Evolutionary conservation across 2,888 invertebrate genomes (phyloP).

Genomic region (Orgyia antiqua): DNA sequence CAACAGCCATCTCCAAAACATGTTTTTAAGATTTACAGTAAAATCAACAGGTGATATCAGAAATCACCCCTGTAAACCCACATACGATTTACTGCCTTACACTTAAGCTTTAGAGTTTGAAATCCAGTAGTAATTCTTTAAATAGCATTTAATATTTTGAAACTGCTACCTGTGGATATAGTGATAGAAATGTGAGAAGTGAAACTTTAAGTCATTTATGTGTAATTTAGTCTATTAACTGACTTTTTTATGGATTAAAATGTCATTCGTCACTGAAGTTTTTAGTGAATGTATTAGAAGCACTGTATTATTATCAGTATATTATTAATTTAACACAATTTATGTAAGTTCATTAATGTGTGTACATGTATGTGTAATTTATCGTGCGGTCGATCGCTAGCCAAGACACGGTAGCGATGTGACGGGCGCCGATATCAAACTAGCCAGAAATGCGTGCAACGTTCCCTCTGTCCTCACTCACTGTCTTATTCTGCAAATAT

Average conservation of each 20-base stretch:
- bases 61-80: conserved; percentile 49
- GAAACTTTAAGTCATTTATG: not conserved
- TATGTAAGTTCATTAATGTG: not conserved
- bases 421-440: conserved; percentile 71
- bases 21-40: conserved; percentile 47
- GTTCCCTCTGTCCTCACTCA: conserved; percentile 61
- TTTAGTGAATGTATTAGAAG: conserved; percentile 1
- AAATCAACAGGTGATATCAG: conserved; percentile 71
- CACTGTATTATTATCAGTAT: conserved; percentile 8
- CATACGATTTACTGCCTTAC: conserved; percentile 55
- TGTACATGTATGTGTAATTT: conserved; percentile 22
- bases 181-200: conserved; percentile 9
- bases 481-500: conserved; percentile 60
- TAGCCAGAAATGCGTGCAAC: conserved; percentile 73
- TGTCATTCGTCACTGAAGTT: too few species aligned
- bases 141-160: conserved; percentile 32
- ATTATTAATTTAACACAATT: not conserved
- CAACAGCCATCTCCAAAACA: conserved; percentile 64
- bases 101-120: conserved; percentile 44
- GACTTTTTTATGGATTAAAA: too few species aligned
- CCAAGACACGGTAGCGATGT: conserved; percentile 59
- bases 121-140: conserved; percentile 37
- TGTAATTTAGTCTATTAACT: too few species aligned
- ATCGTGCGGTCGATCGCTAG: conserved; percentile 41
- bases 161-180: conserved; percentile 65